Base-by-base conservation (phyloP, 2,113 vertebrate genomes). In the Dicentrarchus labrax region DNA sequence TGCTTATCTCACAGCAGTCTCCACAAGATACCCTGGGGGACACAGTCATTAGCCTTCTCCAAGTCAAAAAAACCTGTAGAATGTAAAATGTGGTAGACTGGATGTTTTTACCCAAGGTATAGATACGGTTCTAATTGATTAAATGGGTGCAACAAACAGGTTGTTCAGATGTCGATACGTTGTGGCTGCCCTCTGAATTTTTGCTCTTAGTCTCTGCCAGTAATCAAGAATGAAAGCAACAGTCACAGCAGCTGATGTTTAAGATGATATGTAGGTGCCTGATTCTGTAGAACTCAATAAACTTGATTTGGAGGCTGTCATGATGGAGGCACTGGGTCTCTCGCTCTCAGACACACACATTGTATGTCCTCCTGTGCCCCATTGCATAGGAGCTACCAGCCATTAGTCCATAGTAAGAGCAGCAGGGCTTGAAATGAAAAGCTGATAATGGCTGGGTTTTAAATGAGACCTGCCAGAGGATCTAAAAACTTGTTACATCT, bases 401-500 rank as follows among this genome's bases (percentile, higher is more conserved):
- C 72, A 87, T 87, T 62, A 80, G 72, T 72, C 67, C 56, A 47
- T 12, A 50, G 67, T 65, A 79, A 71, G 69, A 78, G 56, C 68
- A 78, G 64, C 82, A 82, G 69, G 73, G 68, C 86, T 81, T 88
- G 86, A 87, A 87, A 87, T 81, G 82, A 78, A 77, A 62, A 59
- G 78, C 86, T 78, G 64, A 82, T 82, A 82, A 82, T 66, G 59
- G 69, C 15, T 57, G 73, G 66, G 51, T 84, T 88, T 74, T 69
- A 84, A 78, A 78, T 65, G 82, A 81, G 69, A 48, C 10, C 82
- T 81, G 82, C 69, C 62, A 70, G 43, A 78, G 78, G 21, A 78
- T 73, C 64, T 73, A 59, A 82, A 51, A 88, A 82, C 82, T 85
- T 82, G 82, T 82, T 88, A 67, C 57, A 22, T 85, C 74, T 85